These are phyloP conservation scores for Meloidogyne exigua DNA, from an alignment of 1,140 invertebrate species.

Conservation along the genomic window DNA sequence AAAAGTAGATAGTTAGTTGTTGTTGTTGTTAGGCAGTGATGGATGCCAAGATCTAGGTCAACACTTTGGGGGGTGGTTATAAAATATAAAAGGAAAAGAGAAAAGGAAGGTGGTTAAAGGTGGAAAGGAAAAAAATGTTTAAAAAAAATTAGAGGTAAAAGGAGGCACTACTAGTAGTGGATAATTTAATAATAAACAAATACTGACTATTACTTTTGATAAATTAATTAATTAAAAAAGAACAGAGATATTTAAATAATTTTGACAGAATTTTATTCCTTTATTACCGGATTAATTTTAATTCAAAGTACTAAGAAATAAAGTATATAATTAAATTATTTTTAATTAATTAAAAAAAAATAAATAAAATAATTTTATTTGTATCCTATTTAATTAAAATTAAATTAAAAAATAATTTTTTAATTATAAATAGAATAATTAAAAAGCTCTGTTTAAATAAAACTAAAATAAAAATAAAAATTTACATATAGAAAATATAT, in stretches of 20 bases:
- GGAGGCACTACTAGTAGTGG: too few species aligned
- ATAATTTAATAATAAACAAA: background rate
- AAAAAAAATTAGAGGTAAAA: background rate
- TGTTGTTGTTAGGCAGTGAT: background rate
- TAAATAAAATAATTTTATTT: too few species aligned
- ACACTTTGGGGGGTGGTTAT: background rate
- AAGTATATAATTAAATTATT: too few species aligned
- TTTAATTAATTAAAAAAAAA: too few species aligned
- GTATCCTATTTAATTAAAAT: too few species aligned
- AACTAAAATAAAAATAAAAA: too few species aligned
- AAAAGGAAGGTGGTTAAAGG: background rate
- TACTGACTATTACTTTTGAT: background rate
- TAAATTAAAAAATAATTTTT: too few species aligned
- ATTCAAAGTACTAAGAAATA: background rate
- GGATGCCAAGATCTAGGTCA: slow-evolving; percentile 1
- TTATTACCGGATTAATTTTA: background rate
- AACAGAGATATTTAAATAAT: background rate
- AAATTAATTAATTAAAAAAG: background rate
- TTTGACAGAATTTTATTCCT: background rate
- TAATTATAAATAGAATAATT: too few species aligned
- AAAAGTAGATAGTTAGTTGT: too few species aligned
- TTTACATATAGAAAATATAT: too few species aligned
- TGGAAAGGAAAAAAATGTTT: background rate
- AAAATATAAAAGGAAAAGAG: too few species aligned
- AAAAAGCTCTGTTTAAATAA: too few species aligned